phyloP scores from a whole-genome alignment of 2,888 invertebrate species.

The Cephus rjabovi region DNA sequence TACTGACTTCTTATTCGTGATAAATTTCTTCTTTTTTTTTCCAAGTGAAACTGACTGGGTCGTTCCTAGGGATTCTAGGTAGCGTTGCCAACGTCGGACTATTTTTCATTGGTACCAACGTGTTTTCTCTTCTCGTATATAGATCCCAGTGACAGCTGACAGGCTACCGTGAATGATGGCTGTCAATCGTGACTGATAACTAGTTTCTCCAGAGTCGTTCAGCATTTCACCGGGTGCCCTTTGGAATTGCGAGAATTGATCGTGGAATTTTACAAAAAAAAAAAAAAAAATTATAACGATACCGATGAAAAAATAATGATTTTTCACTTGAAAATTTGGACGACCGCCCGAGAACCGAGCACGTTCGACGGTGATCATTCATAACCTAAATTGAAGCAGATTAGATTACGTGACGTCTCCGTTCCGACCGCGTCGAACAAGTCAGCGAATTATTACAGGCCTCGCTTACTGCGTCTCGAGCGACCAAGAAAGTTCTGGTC shows the following conservation, averaged over 20 bases:
- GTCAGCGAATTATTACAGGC: not conserved
- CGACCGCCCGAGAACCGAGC: not conserved
- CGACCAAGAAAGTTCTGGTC: not conserved
- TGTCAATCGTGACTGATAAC: not conserved
- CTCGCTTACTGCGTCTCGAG: not conserved
- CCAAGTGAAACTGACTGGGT: not conserved
- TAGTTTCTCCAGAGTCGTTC: not conserved
- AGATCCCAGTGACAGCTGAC: not conserved
- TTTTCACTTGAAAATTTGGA: not conserved
- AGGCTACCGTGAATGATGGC: not conserved
- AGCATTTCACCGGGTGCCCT: not conserved
- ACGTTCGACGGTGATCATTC: not conserved
- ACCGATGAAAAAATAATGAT: not conserved
- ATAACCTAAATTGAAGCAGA: slow-evolving; percentile 19
- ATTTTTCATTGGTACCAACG: not conserved
- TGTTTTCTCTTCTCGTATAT: not conserved
- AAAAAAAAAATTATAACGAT: not conserved
- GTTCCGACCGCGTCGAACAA: not conserved
- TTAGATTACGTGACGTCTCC: slow-evolving; percentile 19
- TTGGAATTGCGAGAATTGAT: not conserved
- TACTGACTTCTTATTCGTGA: not conserved
- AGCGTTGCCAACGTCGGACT: not conserved
- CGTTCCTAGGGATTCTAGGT: not conserved
- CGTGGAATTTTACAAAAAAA: not conserved
- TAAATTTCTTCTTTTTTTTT: not conserved